Evolutionary conservation across 2,888 invertebrate genomes (phyloP).

Genomic region (Caenorhabditis drosophilae): DNA sequence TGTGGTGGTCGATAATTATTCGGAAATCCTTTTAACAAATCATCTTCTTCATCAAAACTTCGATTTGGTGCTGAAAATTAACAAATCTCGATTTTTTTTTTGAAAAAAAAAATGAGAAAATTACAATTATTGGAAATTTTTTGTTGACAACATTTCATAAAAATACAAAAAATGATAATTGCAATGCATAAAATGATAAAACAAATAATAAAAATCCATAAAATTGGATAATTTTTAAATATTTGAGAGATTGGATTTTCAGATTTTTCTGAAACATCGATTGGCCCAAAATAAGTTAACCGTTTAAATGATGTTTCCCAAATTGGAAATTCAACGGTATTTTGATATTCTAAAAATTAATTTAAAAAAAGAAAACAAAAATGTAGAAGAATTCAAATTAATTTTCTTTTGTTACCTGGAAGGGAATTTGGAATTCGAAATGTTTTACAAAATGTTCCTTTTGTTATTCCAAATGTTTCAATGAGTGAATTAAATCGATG

Average conservation of each 20-base stretch:
- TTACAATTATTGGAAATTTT: slow-evolving; percentile 13
- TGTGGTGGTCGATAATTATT: slow-evolving; percentile 19
- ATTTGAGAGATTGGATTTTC: neutral
- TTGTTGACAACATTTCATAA: slow-evolving; percentile 31
- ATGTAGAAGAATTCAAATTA: neutral
- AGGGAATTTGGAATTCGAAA: slow-evolving; percentile 39
- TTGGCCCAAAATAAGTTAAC: slow-evolving; percentile 25
- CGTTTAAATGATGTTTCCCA: slow-evolving; percentile 52
- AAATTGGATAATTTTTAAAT: slow-evolving; percentile 7
- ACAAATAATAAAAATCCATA: slow-evolving; percentile 26
- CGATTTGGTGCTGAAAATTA: neutral
- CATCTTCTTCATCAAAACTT: slow-evolving; percentile 14
- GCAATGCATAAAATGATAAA: slow-evolving; percentile 9
- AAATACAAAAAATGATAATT: slow-evolving; percentile 18
- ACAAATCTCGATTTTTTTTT: neutral
- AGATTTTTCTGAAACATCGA: slow-evolving; percentile 1
- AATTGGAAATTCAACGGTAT: slow-evolving; percentile 44
- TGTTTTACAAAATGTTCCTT: slow-evolving; percentile 26
- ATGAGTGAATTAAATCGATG: slow-evolving; percentile 15
- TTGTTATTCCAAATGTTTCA: neutral
- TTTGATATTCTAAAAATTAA: slow-evolving; percentile 27
- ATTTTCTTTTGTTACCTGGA: slow-evolving; percentile 11
- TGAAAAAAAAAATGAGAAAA: neutral
- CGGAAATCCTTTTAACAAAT: slow-evolving; percentile 6
- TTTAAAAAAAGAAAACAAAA: neutral